Percentiles rank a stretch among this genome's conserved stretches.
Evolutionary conservation across 23 tunicate genomes (phyloP).

Genomic region (Phallusia fumigata): DNA sequence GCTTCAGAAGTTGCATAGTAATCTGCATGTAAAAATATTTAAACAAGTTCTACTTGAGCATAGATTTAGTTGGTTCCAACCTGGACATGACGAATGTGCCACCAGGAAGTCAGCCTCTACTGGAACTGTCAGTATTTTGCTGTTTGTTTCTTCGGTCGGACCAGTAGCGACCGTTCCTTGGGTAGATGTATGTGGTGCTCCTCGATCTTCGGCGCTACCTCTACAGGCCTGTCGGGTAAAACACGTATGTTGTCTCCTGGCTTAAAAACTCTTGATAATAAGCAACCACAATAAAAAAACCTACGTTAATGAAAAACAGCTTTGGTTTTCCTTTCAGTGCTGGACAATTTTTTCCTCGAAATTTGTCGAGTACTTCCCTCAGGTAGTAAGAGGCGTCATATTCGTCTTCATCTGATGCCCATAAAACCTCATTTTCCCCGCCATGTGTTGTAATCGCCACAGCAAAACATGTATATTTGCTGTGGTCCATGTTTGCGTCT

Average conservation of each 20-base stretch:
- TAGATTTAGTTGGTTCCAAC: neutral
- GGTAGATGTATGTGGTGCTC: neutral
- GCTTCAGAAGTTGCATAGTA: neutral
- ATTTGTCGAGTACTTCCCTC: neutral
- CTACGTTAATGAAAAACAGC: neutral
- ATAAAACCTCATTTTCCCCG: neutral
- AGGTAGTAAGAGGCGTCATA: neutral
- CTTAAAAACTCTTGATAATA: too few relatives aligned
- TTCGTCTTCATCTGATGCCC: neutral
- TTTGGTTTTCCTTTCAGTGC: neutral
- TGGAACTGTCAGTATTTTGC: neutral
- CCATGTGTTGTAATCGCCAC: neutral
- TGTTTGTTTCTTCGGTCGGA: neutral
- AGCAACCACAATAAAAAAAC: too few relatives aligned
- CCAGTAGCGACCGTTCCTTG: neutral
- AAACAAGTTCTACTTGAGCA: neutral
- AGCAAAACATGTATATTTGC: neutral
- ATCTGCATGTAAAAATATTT: neutral
- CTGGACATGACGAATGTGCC: neutral
- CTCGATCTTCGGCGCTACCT: neutral
- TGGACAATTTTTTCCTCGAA: neutral
- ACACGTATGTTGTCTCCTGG: too few relatives aligned
- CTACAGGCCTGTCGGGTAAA: neutral
- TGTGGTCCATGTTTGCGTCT: neutral
- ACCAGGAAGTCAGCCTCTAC: neutral